Base-by-base conservation (phyloP, 2,888 invertebrate species). In the Zhuqinia jingwanae region DNA sequence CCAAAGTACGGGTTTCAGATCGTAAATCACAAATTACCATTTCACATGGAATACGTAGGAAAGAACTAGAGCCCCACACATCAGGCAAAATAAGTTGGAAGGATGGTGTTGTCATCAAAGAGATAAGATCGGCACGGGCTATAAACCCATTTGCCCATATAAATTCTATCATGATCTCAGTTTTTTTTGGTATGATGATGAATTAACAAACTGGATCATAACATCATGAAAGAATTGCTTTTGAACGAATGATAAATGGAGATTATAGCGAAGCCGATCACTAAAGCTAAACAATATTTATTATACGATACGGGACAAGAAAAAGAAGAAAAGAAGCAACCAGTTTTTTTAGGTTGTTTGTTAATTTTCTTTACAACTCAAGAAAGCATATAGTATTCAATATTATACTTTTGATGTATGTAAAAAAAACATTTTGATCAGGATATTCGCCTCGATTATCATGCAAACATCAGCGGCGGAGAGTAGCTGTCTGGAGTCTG, bases 21-120 rank as follows among this genome's bases (percentile, higher is more conserved):
- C 84, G 77, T 84, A 84, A 84, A 84, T 84, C 84, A 84, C 84
- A 77, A 84, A 84, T 68, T 77, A 68, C 65, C 60, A 75, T 50
- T 27, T 36, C 30, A 30, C 76, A 25, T 15, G 73, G 20, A 27
- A 53, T 11, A 36, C 17, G n/a, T 2, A 70, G 15, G 45, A 47
- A 27, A 73, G n/a, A n/a, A n/a, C n/a, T n/a, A n/a, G n/a, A n/a
- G n/a, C n/a, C n/a, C n/a, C n/a, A 25, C 73, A 73, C 25, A n/a
- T 27, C 8, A 13, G 27, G 70, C 25, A 70, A 70, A 47, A 47
- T 47, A 70, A 70, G 47, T 70, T 70, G 70, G 25, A 47, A 70
- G 70, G 58, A 36, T 53, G 80, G 45, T 53, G 47, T 79, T 65
- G n/a, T 25, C 70, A 10, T 30, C 27, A 10, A 22, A 47, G 47